A percentile compares a stretch with the other conserved stretches of the same genome.
Conservation (phyloP, 2,113 vertebrate species). For the Pontoporia blainvillei region DNA sequence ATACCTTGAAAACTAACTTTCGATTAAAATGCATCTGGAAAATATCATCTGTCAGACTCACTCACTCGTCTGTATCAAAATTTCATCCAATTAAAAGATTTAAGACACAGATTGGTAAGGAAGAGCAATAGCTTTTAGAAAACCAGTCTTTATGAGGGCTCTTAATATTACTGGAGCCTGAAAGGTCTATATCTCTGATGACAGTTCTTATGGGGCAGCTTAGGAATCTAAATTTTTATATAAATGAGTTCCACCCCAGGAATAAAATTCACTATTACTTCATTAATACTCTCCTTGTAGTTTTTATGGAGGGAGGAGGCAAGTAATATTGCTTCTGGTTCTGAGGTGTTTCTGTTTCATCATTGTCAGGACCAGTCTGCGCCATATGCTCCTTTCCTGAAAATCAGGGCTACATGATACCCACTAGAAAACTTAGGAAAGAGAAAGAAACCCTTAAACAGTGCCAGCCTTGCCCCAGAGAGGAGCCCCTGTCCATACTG, state of each 20-base stretch:
- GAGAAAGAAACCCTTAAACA: neutral
- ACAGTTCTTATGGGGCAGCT: neutral
- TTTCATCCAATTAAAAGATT: neutral
- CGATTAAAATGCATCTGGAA: neutral
- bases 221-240: constrained; percentile 16
- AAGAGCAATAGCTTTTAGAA: neutral
- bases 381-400: neutral
- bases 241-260: neutral
- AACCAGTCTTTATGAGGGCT: neutral
- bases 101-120: neutral
- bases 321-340: neutral
- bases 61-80: neutral
- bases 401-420: neutral
- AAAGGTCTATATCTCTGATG: neutral
- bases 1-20: neutral
- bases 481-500: neutral
- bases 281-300: neutral
- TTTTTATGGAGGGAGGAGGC: neutral
- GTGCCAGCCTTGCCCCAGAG: neutral
- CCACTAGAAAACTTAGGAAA: neutral
- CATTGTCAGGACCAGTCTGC: neutral
- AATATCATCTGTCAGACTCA: neutral
- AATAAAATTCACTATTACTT: neutral
- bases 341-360: constrained; percentile 19
- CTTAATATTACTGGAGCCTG: neutral